Evolutionary conservation across 2,113 vertebrate genomes (phyloP).

Genomic region (Myanophis thanlyinensis): DNA sequence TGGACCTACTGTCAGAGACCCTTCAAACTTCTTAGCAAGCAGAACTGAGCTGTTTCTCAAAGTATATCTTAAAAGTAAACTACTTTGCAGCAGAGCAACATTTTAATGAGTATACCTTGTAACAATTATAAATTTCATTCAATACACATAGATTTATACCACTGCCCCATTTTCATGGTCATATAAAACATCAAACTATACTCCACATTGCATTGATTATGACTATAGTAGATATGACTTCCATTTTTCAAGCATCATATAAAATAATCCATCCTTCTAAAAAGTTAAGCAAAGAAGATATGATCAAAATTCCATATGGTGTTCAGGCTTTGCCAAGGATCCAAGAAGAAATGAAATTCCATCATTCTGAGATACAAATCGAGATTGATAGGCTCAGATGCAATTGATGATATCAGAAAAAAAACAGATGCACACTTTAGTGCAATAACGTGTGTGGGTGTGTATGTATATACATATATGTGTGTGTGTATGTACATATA

Average conservation of each 20-base stretch:
- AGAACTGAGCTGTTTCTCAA: neutral
- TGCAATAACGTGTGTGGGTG: too few species aligned
- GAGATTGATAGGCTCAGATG: neutral
- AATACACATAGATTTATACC: neutral
- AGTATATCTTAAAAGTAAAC: neutral
- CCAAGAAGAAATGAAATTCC: neutral
- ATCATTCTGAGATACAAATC: neutral
- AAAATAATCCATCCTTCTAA: neutral
- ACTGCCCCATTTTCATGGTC: neutral
- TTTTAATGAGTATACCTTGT: neutral
- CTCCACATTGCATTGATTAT: neutral
- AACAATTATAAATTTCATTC: neutral
- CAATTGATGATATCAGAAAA: neutral
- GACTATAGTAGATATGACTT: neutral
- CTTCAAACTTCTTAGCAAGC: neutral
- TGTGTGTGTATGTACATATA: too few species aligned
- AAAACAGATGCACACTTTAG: neutral
- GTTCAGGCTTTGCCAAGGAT: neutral
- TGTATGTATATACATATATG: too few species aligned
- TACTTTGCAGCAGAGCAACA: neutral
- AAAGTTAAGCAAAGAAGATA: neutral
- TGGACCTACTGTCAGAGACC: neutral
- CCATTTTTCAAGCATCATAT: neutral
- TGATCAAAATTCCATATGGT: neutral
- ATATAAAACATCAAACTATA: neutral